Conservation (phyloP, 2,888 invertebrate genomes). For the Brachyopa scutellaris region DNA sequence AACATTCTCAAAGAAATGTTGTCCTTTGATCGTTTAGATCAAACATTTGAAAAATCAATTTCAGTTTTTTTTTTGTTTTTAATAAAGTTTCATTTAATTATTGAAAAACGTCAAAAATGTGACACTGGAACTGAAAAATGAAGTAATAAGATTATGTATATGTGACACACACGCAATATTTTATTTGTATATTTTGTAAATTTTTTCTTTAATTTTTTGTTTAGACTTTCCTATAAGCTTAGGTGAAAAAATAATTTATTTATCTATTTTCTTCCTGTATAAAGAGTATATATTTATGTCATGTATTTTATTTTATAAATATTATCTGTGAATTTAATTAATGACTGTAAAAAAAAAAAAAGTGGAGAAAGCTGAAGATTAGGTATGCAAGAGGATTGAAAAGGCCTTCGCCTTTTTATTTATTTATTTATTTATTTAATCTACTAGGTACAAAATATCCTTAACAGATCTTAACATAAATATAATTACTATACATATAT, state of each 20-base stretch:
- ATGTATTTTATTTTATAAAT: neutral
- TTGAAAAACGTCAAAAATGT: neutral
- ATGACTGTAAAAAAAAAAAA: too few relatives aligned
- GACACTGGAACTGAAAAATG: conserved; percentile 8
- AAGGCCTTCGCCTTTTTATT: too few relatives aligned
- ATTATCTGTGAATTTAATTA: neutral
- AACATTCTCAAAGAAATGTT: conserved; percentile 19
- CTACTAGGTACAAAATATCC: too few relatives aligned
- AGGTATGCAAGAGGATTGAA: too few relatives aligned
- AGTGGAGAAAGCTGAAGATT: too few relatives aligned
- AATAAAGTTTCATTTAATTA: neutral
- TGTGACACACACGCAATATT: neutral
- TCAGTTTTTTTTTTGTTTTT: neutral
- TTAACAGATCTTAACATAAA: too few relatives aligned
- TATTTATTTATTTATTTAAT: too few relatives aligned
- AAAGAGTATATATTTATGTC: neutral
- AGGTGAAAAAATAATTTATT: neutral
- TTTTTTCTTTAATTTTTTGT: neutral
- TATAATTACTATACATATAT: too few relatives aligned
- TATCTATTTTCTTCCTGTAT: neutral
- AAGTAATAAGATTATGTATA: neutral
- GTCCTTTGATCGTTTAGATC: neutral
- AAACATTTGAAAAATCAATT: neutral
- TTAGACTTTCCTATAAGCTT: neutral
- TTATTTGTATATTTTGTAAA: neutral